Conservation (phyloP, 1,140 invertebrate species). For the Helicoverpa zea region DNA sequence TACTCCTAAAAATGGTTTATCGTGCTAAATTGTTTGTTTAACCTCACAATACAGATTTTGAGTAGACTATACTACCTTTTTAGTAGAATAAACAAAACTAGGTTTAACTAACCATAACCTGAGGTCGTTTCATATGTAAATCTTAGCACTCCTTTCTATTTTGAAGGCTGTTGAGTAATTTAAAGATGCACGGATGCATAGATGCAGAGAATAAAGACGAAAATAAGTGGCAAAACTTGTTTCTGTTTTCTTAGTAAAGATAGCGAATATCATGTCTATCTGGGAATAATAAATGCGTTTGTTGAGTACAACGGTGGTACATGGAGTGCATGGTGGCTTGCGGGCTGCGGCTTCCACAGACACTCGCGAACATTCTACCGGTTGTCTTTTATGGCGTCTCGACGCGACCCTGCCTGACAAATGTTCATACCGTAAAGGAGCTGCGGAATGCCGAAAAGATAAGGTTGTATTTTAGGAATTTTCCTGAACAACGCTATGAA, state of each 20-base stretch:
- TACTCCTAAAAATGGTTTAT: neutral
- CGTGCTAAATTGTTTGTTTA: neutral
- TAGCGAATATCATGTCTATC: slow-evolving; percentile 44
- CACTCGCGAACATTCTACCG: slow-evolving; percentile 44
- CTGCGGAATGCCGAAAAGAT: slow-evolving; percentile 48
- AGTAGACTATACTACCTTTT: no score
- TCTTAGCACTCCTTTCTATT: slow-evolving; percentile 27
- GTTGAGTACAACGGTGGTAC: slow-evolving; percentile 43
- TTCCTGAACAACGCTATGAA: slow-evolving; percentile 16
- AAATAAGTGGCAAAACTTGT: slow-evolving; percentile 35
- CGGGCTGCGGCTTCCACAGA: slow-evolving; percentile 22
- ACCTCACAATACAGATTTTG: neutral
- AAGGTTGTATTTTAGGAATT: slow-evolving; percentile 46
- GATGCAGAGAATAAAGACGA: slow-evolving; percentile 16
- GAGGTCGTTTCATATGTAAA: slow-evolving; percentile 26
- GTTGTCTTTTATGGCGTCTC: slow-evolving; percentile 52
- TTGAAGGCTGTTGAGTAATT: slow-evolving; percentile 28
- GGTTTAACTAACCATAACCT: slow-evolving; percentile 23
- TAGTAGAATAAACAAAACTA: slow-evolving; percentile 21
- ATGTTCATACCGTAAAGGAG: slow-evolving; percentile 45
- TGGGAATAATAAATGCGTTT: slow-evolving; percentile 40
- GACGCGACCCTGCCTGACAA: slow-evolving; percentile 44
- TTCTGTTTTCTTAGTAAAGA: slow-evolving; percentile 30
- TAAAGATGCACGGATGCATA: slow-evolving; percentile 27
- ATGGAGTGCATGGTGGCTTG: slow-evolving; percentile 30